Evolutionary conservation across 1,140 invertebrate genomes (phyloP).

Genomic region (Aphis gossypii): DNA sequence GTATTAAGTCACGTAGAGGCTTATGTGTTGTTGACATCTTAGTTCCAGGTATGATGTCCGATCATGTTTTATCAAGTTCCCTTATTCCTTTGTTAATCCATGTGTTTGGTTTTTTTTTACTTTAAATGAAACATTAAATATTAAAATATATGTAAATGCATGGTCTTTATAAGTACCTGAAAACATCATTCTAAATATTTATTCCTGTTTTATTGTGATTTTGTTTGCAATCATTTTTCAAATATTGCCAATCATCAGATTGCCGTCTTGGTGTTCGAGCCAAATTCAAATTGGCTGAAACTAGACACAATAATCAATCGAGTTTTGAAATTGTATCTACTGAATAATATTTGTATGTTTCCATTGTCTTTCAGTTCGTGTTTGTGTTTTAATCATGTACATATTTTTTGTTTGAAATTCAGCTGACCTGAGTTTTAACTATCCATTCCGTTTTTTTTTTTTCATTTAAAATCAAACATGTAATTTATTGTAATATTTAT

Average conservation of each 20-base stretch:
- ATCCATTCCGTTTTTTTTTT: background rate
- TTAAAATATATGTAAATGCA: constrained; percentile 13
- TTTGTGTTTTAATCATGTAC: constrained; percentile 42
- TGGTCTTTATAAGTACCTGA: background rate
- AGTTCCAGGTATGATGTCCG: constrained; percentile 47
- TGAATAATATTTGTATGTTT: constrained; percentile 51
- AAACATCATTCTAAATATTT: background rate
- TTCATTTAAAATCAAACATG: background rate
- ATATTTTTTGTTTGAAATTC: constrained; percentile 44
- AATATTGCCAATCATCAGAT: constrained; percentile 44
- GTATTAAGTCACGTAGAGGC: constrained; percentile 26
- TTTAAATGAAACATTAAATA: background rate
- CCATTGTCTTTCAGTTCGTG: constrained; percentile 35
- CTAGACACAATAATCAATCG: constrained; percentile 27
- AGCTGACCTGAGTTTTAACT: constrained; percentile 38
- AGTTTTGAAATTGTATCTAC: constrained; percentile 57
- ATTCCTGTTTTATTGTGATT: constrained; percentile 30
- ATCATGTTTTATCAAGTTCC: constrained; percentile 39
- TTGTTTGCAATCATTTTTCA: constrained; percentile 43
- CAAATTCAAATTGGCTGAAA: constrained; percentile 51
- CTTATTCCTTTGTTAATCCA: constrained; percentile 6
- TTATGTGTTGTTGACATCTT: constrained; percentile 51
- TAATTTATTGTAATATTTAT: background rate
- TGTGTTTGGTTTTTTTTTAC: background rate
- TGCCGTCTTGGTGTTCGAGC: constrained; percentile 52